Percentiles rank a stretch among this genome's conserved stretches.
Evolutionary conservation across 2,888 invertebrate species (phyloP).

Genomic region (Sturmia bella): DNA sequence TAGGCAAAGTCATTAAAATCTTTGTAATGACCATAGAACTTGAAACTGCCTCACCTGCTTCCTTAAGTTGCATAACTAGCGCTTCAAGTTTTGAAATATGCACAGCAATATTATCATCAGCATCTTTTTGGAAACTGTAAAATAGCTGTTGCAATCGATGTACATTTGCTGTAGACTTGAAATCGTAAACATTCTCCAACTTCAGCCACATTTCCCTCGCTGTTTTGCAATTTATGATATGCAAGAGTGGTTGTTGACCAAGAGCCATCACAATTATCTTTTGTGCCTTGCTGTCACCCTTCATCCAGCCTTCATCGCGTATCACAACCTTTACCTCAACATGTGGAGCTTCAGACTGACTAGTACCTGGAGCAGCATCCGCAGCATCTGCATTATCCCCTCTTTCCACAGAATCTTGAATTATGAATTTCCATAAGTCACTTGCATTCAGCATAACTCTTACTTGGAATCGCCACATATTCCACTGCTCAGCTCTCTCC

Average conservation of each 20-base stretch:
- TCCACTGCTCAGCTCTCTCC: conserved; percentile 49
- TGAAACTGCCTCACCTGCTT: conserved; percentile 63
- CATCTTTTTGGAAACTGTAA: conserved; percentile 64
- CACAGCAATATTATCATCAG: conserved; percentile 63
- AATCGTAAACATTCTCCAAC: conserved; percentile 61
- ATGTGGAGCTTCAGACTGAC: not conserved
- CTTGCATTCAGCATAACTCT: conserved; percentile 55
- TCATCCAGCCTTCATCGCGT: too few relatives aligned
- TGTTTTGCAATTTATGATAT: conserved; percentile 35
- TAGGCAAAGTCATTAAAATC: conserved; percentile 58
- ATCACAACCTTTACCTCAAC: conserved; percentile 55
- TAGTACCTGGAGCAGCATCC: not conserved
- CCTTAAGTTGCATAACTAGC: conserved; percentile 53
- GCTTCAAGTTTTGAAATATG: conserved; percentile 63
- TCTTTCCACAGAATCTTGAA: conserved; percentile 3
- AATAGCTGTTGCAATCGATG: conserved; percentile 64
- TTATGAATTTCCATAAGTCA: conserved; percentile 41
- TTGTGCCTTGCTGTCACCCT: too few relatives aligned
- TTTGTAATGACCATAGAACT: conserved; percentile 60
- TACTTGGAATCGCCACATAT: conserved; percentile 56
- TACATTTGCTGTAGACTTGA: conserved; percentile 56
- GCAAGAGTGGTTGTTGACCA: conserved; percentile 25
- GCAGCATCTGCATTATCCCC: not conserved
- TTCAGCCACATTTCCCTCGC: conserved; percentile 38
- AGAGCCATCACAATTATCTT: too few relatives aligned